phyloP scores from a whole-genome alignment of 1,140 invertebrate genomes.

The Colletes latitarsis region DNA sequence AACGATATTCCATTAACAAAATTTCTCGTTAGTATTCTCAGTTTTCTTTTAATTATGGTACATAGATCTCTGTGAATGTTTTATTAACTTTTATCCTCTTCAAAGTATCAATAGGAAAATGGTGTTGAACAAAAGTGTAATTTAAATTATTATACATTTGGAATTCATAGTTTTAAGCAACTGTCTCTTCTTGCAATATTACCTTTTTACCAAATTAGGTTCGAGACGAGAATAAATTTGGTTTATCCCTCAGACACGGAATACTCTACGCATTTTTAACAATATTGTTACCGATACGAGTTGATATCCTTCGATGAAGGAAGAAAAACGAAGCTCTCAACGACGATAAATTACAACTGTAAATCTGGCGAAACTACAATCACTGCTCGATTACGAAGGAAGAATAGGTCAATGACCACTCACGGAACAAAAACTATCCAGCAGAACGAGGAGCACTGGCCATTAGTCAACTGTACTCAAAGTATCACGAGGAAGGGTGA shows the following conservation, averaged over 20 bases:
- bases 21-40: too few species aligned
- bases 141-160: too few species aligned
- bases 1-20: too few species aligned
- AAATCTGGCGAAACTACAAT: neutral
- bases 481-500: neutral
- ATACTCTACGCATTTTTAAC: neutral
- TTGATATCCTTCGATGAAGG: neutral
- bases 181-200: too few species aligned
- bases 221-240: neutral
- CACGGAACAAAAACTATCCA: neutral
- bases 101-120: too few species aligned
- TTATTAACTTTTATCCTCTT: too few species aligned
- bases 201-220: too few species aligned
- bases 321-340: neutral
- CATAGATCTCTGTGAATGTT: too few species aligned
- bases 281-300: neutral
- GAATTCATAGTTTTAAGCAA: too few species aligned
- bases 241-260: neutral
- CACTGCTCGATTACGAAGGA: neutral
- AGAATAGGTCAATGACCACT: neutral
- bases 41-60: too few species aligned
- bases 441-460: neutral
- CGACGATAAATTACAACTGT: neutral
- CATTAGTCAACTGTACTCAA: slow-evolving; percentile 6
- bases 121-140: too few species aligned